Base-by-base conservation (phyloP, 1,140 invertebrate genomes). In the Trachymyrmex cornetzi region DNA sequence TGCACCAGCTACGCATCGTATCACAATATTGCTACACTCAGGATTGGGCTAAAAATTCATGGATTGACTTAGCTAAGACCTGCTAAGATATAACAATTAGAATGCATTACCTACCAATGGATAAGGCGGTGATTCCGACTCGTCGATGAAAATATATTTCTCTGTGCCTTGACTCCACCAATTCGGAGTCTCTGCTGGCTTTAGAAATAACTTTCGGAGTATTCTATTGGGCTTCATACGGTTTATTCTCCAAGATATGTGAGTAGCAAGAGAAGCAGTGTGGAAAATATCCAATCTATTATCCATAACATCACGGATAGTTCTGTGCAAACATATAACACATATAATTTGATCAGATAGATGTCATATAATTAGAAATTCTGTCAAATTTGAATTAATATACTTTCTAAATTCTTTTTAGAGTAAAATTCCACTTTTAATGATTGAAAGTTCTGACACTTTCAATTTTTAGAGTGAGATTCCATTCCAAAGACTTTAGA, bases 1-100 rank as follows among this genome's bases (percentile, higher is more conserved):
- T 87, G 96, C 95, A 12, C 97, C 97, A 93, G 94, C 96, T 55
- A 96, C 96, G 92, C 97, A 97, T 87, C 96, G 96, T 34, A 98
- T 64, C 93, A 97, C 97, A 44, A 98, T 96, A 94, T 97, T 97
- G 71, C 96, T 97, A 92, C 97, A 98, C 94, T 98, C 97, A 30
- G 97, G 96, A 92, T 97, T 96, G 48, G 97, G 97, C 96, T 96
- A 48, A 79, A 82, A 77, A 48, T 79, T 22, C 22, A 50, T 1
- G 19, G 79, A 81, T 64, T 59, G 69, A 22, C 11, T 69, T 71
- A 34, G 6, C 5, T 24, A 87, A 12, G 75, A 34, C 0, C 6
- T 34, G 30, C 30, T n/a, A 19, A 66, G 2, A 79, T 19, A 53
- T 75, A 53, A 24, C 63, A 61, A 61, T 22, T 11, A 67, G 12